Evolutionary conservation across 2,113 vertebrate species (phyloP).

Genomic region (Scartelaos histophorus): DNA sequence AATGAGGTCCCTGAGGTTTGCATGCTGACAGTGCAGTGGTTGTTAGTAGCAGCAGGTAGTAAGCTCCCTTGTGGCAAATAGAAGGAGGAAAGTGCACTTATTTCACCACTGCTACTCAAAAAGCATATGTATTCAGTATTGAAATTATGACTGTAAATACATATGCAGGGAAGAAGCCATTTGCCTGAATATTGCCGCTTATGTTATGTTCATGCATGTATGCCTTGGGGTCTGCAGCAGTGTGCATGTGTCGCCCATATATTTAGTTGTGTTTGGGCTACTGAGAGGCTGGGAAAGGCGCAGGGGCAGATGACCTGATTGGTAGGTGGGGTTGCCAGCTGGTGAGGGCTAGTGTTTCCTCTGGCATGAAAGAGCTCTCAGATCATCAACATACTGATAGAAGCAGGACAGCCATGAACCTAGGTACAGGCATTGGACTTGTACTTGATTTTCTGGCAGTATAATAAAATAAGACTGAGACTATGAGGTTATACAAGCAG

Average conservation of each 20-base stretch:
- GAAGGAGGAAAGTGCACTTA: neutral
- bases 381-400: conserved; percentile 44
- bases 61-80: conserved; percentile 34
- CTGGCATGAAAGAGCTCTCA: conserved; percentile 59
- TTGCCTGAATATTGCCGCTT: conserved; percentile 1
- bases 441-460: neutral
- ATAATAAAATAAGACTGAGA: neutral
- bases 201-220: conserved; percentile 22
- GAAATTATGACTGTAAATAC: neutral
- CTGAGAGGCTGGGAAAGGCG: conserved; percentile 4
- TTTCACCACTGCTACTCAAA: conserved; percentile 17
- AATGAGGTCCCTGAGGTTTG: conserved; percentile 59
- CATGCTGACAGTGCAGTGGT: conserved; percentile 39
- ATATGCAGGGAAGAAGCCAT: neutral
- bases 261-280: conserved; percentile 10
- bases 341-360: conserved; percentile 63
- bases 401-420: conserved; percentile 6
- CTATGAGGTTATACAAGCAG: neutral
- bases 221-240: conserved; percentile 25
- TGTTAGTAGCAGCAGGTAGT: conserved; percentile 44
- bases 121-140: conserved; percentile 17
- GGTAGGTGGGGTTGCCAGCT: conserved; percentile 56
- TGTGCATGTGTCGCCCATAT: conserved; percentile 7
- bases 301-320: conserved; percentile 42
- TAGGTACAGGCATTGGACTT: neutral